These are phyloP conservation scores for Elanoides forficatus DNA, from an alignment of 2,113 vertebrate species.

Conservation along the genomic window DNA sequence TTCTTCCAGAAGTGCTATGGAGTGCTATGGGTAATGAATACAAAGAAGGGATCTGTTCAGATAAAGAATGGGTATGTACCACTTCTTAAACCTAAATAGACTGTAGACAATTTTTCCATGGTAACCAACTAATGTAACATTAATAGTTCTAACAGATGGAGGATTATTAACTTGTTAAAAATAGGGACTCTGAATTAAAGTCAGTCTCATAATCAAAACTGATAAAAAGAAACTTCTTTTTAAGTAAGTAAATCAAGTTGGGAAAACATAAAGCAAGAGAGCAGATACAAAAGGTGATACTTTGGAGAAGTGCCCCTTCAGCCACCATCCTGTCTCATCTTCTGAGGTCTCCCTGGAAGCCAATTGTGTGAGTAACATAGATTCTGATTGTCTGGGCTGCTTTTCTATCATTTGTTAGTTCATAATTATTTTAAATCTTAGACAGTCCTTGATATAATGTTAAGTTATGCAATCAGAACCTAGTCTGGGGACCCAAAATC, in stretches of 20 bases:
- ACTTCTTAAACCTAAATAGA: neutral
- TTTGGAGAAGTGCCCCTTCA: neutral
- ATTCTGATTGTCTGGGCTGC: neutral
- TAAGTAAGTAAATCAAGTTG: neutral
- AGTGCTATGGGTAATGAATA: neutral
- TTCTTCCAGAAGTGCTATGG: neutral
- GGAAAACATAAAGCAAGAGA: neutral
- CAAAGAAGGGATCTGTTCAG: neutral
- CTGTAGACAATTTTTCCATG: neutral
- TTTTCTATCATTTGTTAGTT: neutral
- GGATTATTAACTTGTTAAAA: neutral
- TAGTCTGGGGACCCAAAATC: neutral
- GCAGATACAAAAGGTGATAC: neutral
- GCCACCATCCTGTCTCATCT: neutral
- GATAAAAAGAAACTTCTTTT: neutral
- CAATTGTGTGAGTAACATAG: neutral
- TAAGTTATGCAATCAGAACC: neutral
- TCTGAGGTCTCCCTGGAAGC: neutral
- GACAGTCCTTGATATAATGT: neutral
- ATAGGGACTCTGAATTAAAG: neutral
- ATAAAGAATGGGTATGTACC: neutral
- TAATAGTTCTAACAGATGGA: slow-evolving; percentile 21
- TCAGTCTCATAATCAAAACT: neutral
- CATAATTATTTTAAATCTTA: neutral
- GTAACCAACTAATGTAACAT: neutral